A percentile compares a stretch with the other conserved stretches of the same genome.
These are phyloP conservation scores for Platichthys flesus DNA, from an alignment of 2,113 vertebrate genomes.

Conservation along the genomic window DNA sequence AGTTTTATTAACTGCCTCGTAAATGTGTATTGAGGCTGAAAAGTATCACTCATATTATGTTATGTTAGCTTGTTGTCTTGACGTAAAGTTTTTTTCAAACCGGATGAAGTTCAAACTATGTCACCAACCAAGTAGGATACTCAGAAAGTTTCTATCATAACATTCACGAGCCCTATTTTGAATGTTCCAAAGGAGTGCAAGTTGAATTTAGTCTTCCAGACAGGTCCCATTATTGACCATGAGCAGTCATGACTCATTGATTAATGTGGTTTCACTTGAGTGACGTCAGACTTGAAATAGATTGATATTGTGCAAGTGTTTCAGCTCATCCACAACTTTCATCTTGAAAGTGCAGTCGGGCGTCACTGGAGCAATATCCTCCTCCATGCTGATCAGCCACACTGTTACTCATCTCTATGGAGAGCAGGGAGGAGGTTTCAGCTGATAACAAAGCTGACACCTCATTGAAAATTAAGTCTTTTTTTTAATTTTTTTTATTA, in stretches of 20 bases:
- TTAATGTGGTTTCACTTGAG: conserved; percentile 66
- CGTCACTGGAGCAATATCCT: not conserved
- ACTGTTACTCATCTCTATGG: not conserved
- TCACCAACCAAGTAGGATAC: not conserved
- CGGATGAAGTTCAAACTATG: not conserved
- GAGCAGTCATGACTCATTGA: conserved; percentile 45
- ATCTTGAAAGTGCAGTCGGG: not conserved
- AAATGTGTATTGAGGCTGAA: not conserved
- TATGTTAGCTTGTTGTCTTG: not conserved
- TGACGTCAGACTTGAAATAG: conserved; percentile 59
- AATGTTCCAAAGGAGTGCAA: not conserved
- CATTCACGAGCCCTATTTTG: not conserved
- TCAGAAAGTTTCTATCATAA: not conserved
- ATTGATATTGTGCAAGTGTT: not conserved
- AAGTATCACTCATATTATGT: not conserved
- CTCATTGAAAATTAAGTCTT: not conserved
- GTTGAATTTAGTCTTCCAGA: not conserved
- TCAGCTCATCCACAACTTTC: not conserved
- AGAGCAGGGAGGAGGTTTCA: not conserved
- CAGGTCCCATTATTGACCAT: not conserved
- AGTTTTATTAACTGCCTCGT: not conserved
- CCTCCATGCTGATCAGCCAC: not conserved
- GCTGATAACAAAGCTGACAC: not conserved
- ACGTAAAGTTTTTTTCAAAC: not conserved
- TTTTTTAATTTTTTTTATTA: not conserved